Evolutionary conservation across 1,140 invertebrate genomes (phyloP), one percentile per base, ranked within the genome.

Genomic region (Cryptotermes secundus): DNA sequence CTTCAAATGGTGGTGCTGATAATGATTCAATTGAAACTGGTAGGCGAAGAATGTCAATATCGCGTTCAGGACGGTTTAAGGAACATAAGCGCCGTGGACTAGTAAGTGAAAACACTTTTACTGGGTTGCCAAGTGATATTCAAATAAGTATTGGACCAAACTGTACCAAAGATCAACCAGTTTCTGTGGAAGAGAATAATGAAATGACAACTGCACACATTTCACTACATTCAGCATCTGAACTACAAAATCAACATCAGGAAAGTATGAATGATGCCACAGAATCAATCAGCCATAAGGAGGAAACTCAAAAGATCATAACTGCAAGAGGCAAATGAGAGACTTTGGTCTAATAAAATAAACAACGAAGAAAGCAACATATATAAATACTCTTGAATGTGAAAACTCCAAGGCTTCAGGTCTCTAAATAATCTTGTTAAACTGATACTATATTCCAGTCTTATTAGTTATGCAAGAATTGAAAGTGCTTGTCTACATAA

Each of bases 41-140:
- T 22, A 36, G 80, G 36, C 82, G 82, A 10, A 36, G 65, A 24
- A 24, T 83, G 49, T 72, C 53, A 31, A 83, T 83, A 34, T 83
- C 82, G 16, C 53, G 65, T 38, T 83, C 82, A 35, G 82, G 82
- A 35, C 82, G 82, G 3, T 83, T 72, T 42, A 81, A 81, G 42
- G 34, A 81, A 81, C 26, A 35, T 0, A 81, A 83, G 36, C 35
- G 31, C 4, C 35, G 82, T 36, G n/a, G 35, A 24, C 9, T 42
- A 16, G 19, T 81, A 14, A 42, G 26, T 26, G 80, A 81, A 3
- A 81, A 81, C 9, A 81, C 42, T 24, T 81, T 38, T 42, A 59
- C 42, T 1, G 65, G 45, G 19, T 42, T 35, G 42, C 36, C 3
- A 34, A 34, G 16, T n/a, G 79, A 80, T 34, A 34, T 3, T 79